These are phyloP conservation scores for Sitodiplosis mosellana DNA, from an alignment of 1,140 invertebrate genomes.

Conservation along the genomic window DNA sequence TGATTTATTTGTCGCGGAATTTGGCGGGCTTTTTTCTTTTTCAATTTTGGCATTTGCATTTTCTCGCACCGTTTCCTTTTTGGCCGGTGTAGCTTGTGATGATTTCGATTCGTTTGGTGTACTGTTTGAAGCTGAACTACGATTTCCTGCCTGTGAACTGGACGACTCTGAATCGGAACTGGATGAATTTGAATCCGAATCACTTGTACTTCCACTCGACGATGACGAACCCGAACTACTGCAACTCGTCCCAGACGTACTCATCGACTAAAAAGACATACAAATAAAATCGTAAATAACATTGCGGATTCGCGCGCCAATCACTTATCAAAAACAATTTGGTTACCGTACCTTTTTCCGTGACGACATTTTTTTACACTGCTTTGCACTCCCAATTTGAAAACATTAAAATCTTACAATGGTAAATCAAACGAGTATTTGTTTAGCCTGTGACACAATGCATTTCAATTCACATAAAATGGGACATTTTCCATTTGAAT, in stretches of 20 bases:
- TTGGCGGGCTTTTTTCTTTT: conserved; percentile 19
- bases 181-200: conserved; percentile 48
- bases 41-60: conserved; percentile 20
- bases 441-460: no score
- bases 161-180: conserved; percentile 46
- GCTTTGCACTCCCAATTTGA: no score
- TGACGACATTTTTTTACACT: background rate
- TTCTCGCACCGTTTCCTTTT: conserved; percentile 31
- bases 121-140: conserved; percentile 13
- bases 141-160: conserved; percentile 30
- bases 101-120: conserved; percentile 4
- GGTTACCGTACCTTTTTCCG: background rate
- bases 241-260: conserved; percentile 40
- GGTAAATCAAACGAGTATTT: no score
- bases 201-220: conserved; percentile 39
- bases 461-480: no score
- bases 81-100: conserved; percentile 25
- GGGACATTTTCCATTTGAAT: no score
- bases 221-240: conserved; percentile 41
- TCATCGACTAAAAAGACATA: conserved; percentile 26
- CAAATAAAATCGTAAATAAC: background rate
- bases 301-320: background rate
- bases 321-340: background rate
- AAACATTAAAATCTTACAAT: no score
- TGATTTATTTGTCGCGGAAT: conserved; percentile 6